Base-by-base conservation (phyloP, 2,113 vertebrate genomes). In the Paramisgurnus dabryanus region DNA sequence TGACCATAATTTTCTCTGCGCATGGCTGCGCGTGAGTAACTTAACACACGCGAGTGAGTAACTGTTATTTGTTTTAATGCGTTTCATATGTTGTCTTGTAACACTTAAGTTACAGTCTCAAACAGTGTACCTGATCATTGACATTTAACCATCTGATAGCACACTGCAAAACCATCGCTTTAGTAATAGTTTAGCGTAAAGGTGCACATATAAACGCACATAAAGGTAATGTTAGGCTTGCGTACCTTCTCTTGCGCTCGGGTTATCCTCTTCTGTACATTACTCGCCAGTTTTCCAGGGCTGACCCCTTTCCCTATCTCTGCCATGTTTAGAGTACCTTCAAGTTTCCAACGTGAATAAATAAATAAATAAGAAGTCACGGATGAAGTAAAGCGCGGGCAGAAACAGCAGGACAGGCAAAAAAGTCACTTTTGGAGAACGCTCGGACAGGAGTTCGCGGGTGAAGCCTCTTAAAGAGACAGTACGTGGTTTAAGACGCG, bases 201-300 rank as follows among this genome's bases (percentile, higher is more conserved):
- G 22, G 34, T 5, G 7, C n/a, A 63, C 3, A 13, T 41, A 15
- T 11, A 2, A 57, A 22, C 1, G 6, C 17, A 13, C 7, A 43
- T 49, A 61, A 10, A 2, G 27, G 2, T 18, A 5, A 27, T 75
- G 49, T 4, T 2, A 45, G 39, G 11, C 27, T 27, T 67, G 15
- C 90, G 81, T 88, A 99, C 97, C 97, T 99, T 98, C 91, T 99
- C 97, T 88, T 99, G 97, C 9, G 95, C 97, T 11, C 97, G 92
- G 47, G 93, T 97, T 64, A 98, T 93, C 82, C 95, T 95, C 92
- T 99, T 99, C 94, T 98, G 97, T 60, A 98, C 92, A 70, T 95
- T 98, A 88, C 92, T 98, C 41, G 96, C 97, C 84, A 98, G 94
- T 80, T 97, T 97, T 79, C 97, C 97, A 18, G 97, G 95, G 40